Conservation (phyloP, 2,888 invertebrate genomes). For the Meandrusa payeni region DNA sequence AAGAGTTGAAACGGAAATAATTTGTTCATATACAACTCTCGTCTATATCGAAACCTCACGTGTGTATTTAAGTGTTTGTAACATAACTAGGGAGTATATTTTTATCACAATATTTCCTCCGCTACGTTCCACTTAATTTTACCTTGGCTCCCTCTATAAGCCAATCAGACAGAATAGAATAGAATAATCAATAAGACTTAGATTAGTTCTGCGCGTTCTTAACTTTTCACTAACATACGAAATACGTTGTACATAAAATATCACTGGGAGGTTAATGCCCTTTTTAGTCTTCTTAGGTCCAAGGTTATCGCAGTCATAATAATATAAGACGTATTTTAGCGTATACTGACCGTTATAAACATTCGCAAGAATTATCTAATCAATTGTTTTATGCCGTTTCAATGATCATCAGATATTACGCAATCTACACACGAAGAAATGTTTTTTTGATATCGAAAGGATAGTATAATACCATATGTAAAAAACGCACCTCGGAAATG, state of each 20-base stretch:
- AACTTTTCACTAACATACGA: too few species aligned
- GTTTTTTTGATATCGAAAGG: too few species aligned
- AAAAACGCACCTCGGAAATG: too few species aligned
- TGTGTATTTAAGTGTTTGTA: slow-evolving; percentile 16
- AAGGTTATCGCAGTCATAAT: too few species aligned
- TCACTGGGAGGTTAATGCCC: slow-evolving; percentile 1
- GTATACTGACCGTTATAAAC: too few species aligned
- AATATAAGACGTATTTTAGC: too few species aligned
- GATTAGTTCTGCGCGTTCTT: slow-evolving; percentile 36
- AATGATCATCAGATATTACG: too few species aligned
- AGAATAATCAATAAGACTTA: slow-evolving; percentile 42
- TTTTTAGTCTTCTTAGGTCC: too few species aligned
- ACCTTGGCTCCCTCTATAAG: slow-evolving; percentile 28
- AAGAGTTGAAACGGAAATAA: slow-evolving; percentile 42
- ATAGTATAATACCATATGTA: too few species aligned
- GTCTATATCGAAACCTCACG: slow-evolving; percentile 22
- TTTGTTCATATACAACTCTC: slow-evolving; percentile 31
- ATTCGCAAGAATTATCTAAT: too few species aligned
- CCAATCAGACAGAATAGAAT: slow-evolving; percentile 39
- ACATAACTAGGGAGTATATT: slow-evolving; percentile 22
- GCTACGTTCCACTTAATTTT: slow-evolving; percentile 10
- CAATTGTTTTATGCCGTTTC: too few species aligned
- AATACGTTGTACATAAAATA: neutral
- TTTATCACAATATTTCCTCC: slow-evolving; percentile 1
- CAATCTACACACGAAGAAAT: too few species aligned